Conservation (phyloP, 2,797 vertebrate species). For the Macropus fuliginosus region DNA sequence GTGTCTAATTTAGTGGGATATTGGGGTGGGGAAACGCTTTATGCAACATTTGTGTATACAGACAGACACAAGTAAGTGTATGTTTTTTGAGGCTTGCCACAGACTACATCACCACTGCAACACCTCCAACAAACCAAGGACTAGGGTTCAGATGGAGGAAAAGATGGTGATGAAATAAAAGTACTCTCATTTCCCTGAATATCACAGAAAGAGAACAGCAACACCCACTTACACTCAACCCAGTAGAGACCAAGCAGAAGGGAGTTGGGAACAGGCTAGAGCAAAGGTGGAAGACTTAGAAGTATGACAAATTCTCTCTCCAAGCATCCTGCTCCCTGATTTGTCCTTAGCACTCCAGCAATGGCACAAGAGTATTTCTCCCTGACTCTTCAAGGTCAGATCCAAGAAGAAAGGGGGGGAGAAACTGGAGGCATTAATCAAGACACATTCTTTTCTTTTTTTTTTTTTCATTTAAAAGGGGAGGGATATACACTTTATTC, state of each 20-base stretch:
- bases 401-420: slow-evolving; percentile 47
- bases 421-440: not conserved
- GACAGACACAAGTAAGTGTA: accelerated
- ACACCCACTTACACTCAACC: slow-evolving; percentile 12
- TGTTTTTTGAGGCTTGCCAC: not conserved
- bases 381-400: slow-evolving; percentile 82
- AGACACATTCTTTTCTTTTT: slow-evolving; percentile 43
- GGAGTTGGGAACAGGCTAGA: not conserved
- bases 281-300: not conserved
- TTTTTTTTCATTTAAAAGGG: slow-evolving; percentile 34
- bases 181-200: not conserved
- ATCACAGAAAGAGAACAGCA: not conserved
- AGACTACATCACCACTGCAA: not conserved
- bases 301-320: not conserved
- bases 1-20: not conserved
- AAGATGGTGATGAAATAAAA: not conserved
- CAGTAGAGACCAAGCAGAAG: slow-evolving; percentile 3
- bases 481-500: slow-evolving; percentile 59
- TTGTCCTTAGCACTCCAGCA: slow-evolving; percentile 45
- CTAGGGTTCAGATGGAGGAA: slow-evolving; percentile 7
- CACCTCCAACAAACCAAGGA: not conserved
- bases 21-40: not conserved
- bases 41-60: not conserved
- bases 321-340: slow-evolving; percentile 25
- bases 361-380: slow-evolving; percentile 70